Evolutionary conservation across 2,888 invertebrate species (phyloP), one percentile per base, ranked within the genome.

Genomic region (Brenthis ino): DNA sequence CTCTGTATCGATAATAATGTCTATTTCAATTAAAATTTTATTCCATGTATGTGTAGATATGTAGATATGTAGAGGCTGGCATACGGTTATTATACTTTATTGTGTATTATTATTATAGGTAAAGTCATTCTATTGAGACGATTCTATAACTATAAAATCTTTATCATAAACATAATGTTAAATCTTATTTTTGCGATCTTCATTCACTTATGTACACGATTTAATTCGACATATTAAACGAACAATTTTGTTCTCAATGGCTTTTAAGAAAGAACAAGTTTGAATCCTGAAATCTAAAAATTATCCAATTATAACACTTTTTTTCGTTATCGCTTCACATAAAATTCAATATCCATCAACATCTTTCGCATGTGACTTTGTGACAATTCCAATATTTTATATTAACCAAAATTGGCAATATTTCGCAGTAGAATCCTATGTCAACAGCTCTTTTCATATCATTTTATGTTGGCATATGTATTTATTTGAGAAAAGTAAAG

Each of bases 321-420:
- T 20, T 57, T 55, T 56, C 43, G 33, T 20, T 50, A 66, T 54
- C 53, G 24, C 51, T 16, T 63, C 43, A 51, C n/a, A 16, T 16
- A 24, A 67, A 57, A 56, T 67, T 63, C 37, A 56, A 67, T 67
- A 67, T 56, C 63, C 63, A 51, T 63, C 67, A 43, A 67, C 51
- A 63, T 63, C 51, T 43, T 20, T 56, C 56, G 11, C 55, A 60
- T 33, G 37, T 60, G 65, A 47, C 69, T 48, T 51, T 61, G 60
- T 61, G 37, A 60, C 57, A 57, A 68, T 69, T 60, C 57, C 55
- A 48, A 65, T 20, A 33, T 48, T 60, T 53, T 51, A 69, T 63
- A 69, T 60, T 69, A 64, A 64, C 56, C 64, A 66, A 66, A 66
- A 71, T 71, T 69, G 66, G 63, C 64, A 64, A 64, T 64, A 64